Conservation (phyloP, 2,113 vertebrate genomes). For the Microcebus murinus region DNA sequence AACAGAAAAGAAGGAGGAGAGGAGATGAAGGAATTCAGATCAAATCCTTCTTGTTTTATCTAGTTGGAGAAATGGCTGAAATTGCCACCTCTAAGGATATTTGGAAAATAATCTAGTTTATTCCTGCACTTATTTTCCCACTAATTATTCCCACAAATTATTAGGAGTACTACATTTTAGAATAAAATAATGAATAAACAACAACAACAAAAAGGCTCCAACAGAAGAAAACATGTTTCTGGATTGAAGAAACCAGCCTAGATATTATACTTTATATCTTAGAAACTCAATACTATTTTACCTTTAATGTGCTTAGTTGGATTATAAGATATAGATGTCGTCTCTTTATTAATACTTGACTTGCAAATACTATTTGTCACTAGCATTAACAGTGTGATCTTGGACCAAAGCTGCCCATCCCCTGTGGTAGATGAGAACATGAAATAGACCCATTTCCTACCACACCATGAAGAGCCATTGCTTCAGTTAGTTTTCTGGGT, state of each 20-base stretch:
- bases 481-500: constrained; percentile 19
- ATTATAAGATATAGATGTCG: neutral
- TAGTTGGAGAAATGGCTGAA: neutral
- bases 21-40: neutral
- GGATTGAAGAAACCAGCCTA: neutral
- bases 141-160: neutral
- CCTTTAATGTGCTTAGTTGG: neutral
- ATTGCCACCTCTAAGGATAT: neutral
- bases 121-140: neutral
- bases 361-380: neutral
- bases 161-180: neutral
- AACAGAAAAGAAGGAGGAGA: neutral
- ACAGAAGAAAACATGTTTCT: neutral
- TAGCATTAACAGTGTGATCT: neutral
- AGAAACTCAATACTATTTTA: neutral
- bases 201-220: neutral
- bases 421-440: neutral
- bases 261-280: neutral
- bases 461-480: neutral
- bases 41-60: neutral
- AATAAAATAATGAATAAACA: neutral
- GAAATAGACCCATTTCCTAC: neutral
- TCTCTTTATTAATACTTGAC: neutral
- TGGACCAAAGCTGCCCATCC: neutral
- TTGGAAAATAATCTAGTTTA: neutral